Percentiles rank a stretch among this genome's conserved stretches.
Conservation (phyloP, 2,888 invertebrate genomes). For the Baccha elongata region DNA sequence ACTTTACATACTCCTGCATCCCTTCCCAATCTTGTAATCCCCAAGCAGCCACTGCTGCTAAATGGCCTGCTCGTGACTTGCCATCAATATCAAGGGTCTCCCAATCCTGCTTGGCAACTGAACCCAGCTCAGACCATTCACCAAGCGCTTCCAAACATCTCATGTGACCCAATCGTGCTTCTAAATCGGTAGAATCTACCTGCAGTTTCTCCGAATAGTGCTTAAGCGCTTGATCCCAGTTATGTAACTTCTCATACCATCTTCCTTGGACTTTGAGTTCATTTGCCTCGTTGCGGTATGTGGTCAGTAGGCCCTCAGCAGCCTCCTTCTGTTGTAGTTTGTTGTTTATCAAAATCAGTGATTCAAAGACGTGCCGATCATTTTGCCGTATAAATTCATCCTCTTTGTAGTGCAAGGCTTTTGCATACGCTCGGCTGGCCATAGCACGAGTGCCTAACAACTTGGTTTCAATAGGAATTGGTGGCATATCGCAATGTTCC, state of each 20-base stretch:
- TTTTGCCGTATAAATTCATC: conserved; percentile 94
- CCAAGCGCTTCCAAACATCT: conserved; percentile 97
- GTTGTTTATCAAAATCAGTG: conserved; percentile 97
- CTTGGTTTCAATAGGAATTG: conserved; percentile 93
- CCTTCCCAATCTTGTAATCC: conserved; percentile 96
- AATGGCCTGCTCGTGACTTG: conserved; percentile 89
- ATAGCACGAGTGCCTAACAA: conserved; percentile 96
- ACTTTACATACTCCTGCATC: conserved; percentile 94
- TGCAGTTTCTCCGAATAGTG: conserved; percentile 91
- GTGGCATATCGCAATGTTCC: conserved; percentile 99
- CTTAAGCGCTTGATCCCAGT: conserved; percentile 97
- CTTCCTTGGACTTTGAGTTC: conserved; percentile 88
- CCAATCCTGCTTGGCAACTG: conserved; percentile 92
- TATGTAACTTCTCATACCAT: conserved; percentile 99
- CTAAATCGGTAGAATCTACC: conserved; percentile 87
- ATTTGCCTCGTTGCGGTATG: conserved; percentile 87
- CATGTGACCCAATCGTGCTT: conserved; percentile 95
- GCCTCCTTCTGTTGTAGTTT: conserved; percentile 99
- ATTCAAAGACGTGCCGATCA: conserved; percentile 94
- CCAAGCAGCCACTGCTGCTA: conserved; percentile 98
- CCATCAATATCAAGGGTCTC: conserved; percentile 84
- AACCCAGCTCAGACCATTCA: conserved; percentile 95
- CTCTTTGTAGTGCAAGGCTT: conserved; percentile 88
- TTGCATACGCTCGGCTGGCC: conserved; percentile 91
- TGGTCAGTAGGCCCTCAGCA: conserved; percentile 95